Conservation (phyloP, 2,797 vertebrate genomes). For the Manis javanica region DNA sequence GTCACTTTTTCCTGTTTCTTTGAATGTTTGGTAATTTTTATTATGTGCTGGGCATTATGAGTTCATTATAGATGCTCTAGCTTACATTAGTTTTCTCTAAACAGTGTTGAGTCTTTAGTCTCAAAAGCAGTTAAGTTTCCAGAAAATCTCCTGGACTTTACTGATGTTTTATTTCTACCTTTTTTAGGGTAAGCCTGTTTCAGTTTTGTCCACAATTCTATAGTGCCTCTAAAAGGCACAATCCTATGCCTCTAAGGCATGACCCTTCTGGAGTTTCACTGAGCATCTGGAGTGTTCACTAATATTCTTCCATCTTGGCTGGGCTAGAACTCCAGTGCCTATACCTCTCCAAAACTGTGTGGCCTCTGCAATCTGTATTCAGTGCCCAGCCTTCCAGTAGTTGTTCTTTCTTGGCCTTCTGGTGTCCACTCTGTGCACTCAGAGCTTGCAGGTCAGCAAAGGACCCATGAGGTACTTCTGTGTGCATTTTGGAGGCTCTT, state of each 20-base stretch:
- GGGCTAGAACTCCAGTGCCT: not conserved
- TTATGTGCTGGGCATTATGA: not conserved
- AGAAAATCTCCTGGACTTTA: not conserved
- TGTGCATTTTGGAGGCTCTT: not conserved
- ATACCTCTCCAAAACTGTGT: not conserved
- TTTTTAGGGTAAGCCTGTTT: not conserved
- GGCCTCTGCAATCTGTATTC: not conserved
- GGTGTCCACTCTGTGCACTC: not conserved
- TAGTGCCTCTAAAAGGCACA: no score
- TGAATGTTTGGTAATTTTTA: not conserved
- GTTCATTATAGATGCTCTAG: not conserved
- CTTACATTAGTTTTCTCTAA: not conserved
- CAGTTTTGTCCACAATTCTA: slow-evolving; percentile 5
- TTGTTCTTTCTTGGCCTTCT: not conserved
- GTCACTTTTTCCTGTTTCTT: slow-evolving; percentile 3
- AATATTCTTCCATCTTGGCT: not conserved
- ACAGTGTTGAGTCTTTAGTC: not conserved
- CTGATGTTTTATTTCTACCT: not conserved
- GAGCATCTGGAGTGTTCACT: not conserved
- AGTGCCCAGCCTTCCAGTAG: not conserved
- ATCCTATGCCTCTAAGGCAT: not conserved
- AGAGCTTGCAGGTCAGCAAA: not conserved
- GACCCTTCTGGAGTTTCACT: not conserved
- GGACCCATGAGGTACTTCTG: not conserved
- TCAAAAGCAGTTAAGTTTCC: not conserved